Percentiles rank a stretch among this genome's conserved stretches.
These are phyloP conservation scores for Dione vanillae DNA, from an alignment of 2,888 invertebrate genomes.

Conservation along the genomic window DNA sequence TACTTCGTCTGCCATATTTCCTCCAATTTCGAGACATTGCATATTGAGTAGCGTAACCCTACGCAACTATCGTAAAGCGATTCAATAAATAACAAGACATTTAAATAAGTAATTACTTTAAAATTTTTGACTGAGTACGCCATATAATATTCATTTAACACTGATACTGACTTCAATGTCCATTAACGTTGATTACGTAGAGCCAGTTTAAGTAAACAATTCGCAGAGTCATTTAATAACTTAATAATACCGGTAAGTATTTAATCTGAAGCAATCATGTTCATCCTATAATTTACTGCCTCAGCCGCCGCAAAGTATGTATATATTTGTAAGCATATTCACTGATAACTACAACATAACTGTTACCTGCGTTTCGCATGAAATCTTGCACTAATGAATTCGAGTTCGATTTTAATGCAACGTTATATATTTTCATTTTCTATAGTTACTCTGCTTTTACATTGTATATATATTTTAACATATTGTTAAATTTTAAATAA, in stretches of 20 bases:
- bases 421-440: no score
- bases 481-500: background rate
- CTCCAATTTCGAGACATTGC: no score
- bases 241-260: slow-evolving; percentile 49
- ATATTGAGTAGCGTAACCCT: no score
- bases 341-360: slow-evolving; percentile 57
- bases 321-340: slow-evolving; percentile 54
- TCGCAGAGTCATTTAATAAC: slow-evolving; percentile 50
- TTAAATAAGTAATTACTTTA: background rate
- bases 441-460: background rate
- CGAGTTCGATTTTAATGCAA: background rate
- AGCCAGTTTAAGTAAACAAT: slow-evolving; percentile 40
- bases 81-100: background rate
- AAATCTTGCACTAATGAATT: slow-evolving; percentile 1
- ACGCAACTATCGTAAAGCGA: background rate
- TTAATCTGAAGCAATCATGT: slow-evolving; percentile 51
- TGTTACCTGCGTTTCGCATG: slow-evolving; percentile 26
- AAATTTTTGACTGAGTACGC: background rate
- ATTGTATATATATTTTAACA: background rate
- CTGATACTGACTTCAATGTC: slow-evolving; percentile 17
- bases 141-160: slow-evolving; percentile 5
- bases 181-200: slow-evolving; percentile 35
- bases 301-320: slow-evolving; percentile 52
- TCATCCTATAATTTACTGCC: slow-evolving; percentile 53
- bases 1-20: no score